Evolutionary conservation across 2,113 vertebrate species (phyloP).

Genomic region (Pseudorectes ferrugineus): DNA sequence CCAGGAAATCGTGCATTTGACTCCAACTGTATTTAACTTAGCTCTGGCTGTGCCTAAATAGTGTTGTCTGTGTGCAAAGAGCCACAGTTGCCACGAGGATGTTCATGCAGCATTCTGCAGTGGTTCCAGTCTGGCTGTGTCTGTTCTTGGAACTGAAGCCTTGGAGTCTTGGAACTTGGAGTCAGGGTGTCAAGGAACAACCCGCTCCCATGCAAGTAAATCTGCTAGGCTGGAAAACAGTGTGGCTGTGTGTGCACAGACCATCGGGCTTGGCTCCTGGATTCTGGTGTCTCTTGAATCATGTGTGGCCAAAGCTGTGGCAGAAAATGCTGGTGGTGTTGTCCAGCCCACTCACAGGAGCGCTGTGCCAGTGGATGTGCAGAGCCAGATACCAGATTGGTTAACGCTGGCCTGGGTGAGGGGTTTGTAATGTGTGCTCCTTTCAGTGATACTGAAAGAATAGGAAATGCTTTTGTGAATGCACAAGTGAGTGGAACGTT

Average conservation of each 20-base stretch:
- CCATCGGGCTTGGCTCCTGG: not conserved
- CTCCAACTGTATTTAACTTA: not conserved
- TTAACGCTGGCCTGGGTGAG: not conserved
- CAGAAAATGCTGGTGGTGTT: not conserved
- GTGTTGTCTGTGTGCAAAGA: not conserved
- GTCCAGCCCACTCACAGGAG: not conserved
- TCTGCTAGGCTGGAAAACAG: not conserved
- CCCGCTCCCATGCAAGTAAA: not conserved
- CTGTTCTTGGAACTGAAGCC: not conserved
- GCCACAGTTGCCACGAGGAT: not conserved
- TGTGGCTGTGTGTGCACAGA: not conserved
- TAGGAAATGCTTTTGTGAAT: not conserved
- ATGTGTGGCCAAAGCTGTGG: rapidly evolving
- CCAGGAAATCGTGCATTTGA: not conserved
- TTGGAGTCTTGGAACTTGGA: not conserved
- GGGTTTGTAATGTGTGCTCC: not conserved
- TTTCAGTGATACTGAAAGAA: not conserved
- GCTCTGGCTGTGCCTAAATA: not conserved
- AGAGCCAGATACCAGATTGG: not conserved
- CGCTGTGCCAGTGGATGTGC: rapidly evolving
- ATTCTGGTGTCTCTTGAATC: not conserved
- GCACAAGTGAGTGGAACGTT: not conserved
- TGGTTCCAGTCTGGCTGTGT: not conserved
- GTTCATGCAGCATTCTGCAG: not conserved
- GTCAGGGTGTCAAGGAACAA: not conserved